Conservation (phyloP, 2,888 invertebrate genomes). For the Microctonus aethiopoides region DNA sequence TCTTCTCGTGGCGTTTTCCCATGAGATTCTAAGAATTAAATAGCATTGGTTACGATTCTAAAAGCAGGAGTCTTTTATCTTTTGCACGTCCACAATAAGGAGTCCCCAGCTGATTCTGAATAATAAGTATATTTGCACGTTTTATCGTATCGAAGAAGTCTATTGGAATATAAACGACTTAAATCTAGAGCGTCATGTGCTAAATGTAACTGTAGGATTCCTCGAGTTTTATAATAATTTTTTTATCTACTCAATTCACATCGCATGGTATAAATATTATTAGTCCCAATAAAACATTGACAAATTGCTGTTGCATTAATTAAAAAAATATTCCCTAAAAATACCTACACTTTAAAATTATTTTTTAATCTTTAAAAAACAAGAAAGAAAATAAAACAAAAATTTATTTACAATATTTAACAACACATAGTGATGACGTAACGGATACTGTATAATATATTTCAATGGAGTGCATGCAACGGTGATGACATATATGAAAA, state of each 20-base stretch:
- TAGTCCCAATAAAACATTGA: too few relatives aligned
- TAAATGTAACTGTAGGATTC: too few relatives aligned
- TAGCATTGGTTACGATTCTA: conserved; percentile 17
- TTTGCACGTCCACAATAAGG: conserved; percentile 11
- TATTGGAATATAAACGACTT: conserved; percentile 42
- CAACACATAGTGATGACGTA: neutral
- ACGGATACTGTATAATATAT: conserved; percentile 28
- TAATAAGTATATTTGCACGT: conserved; percentile 41
- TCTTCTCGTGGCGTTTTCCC: neutral
- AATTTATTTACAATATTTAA: neutral
- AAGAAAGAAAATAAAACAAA: neutral
- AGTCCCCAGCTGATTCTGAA: conserved; percentile 35
- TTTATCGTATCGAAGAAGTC: conserved; percentile 40
- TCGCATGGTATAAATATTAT: too few relatives aligned
- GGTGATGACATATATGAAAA: neutral
- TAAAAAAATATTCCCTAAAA: neutral
- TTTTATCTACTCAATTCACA: too few relatives aligned
- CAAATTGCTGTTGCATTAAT: too few relatives aligned
- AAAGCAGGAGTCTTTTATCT: conserved; percentile 17
- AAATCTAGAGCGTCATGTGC: too few relatives aligned
- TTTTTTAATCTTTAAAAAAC: neutral
- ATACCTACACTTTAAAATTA: too few relatives aligned
- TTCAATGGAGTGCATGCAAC: neutral
- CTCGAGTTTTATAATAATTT: too few relatives aligned
- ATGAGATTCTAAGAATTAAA: conserved; percentile 17